Evolutionary conservation across 2,113 vertebrate species (phyloP).

Genomic region (Dromiciops gliroides): DNA sequence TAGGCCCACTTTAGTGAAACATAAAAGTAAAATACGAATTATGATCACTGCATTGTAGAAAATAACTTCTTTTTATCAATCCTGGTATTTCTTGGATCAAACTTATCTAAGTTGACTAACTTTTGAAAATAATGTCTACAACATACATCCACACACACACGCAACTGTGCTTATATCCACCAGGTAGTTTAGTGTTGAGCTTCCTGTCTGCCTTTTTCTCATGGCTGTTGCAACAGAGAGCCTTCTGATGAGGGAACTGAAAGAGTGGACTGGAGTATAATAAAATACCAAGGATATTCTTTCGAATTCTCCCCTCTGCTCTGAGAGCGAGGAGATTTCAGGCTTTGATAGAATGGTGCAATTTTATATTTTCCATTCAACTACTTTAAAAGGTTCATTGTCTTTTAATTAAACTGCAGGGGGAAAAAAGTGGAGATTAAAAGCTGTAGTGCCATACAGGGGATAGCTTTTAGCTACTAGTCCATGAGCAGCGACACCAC

Average conservation of each 20-base stretch:
- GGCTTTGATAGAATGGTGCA: constrained; percentile 30
- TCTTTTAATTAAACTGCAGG: constrained; percentile 63
- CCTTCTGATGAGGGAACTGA: neutral
- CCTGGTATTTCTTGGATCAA: neutral
- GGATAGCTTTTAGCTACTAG: constrained; percentile 56
- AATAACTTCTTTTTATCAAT: constrained; percentile 15
- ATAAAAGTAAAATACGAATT: constrained; percentile 41
- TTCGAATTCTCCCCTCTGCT: constrained; percentile 65
- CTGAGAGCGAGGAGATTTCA: constrained; percentile 42
- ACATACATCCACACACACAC: neutral
- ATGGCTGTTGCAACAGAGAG: constrained; percentile 40
- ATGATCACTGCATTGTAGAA: constrained; percentile 67
- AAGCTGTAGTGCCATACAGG: constrained; percentile 2
- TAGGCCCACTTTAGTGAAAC: constrained; percentile 30
- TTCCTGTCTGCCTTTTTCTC: constrained; percentile 19
- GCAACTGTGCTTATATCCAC: neutral
- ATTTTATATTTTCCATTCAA: constrained; percentile 59
- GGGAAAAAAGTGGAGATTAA: constrained; percentile 27
- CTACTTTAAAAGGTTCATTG: constrained; percentile 58
- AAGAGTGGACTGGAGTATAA: neutral
- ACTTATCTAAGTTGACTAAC: neutral
- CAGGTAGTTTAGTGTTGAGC: constrained; percentile 33
- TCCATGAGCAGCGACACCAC: constrained; percentile 51
- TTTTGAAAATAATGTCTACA: neutral
- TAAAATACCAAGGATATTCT: constrained; percentile 52